phyloP scores from a whole-genome alignment of 2,113 vertebrate species.

The Takifugu bimaculatus region DNA sequence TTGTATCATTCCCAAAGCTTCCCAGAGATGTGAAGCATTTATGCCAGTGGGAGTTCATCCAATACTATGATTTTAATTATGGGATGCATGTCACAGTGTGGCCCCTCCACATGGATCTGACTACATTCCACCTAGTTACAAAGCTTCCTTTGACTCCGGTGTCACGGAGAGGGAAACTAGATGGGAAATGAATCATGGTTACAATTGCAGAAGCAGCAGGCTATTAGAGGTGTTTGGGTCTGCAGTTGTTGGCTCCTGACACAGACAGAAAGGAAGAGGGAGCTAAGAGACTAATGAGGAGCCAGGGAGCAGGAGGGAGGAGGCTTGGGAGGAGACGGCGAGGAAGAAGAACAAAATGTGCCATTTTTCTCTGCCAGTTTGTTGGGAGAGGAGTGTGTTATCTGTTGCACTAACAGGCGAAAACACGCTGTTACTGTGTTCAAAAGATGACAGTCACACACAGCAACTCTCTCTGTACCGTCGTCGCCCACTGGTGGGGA shows the following conservation, averaged over 20 bases:
- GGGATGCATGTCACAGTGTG: slow-evolving; percentile 48
- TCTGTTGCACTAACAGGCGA: slow-evolving; percentile 43
- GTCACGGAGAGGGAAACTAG: slow-evolving; percentile 19
- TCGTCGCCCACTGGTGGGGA: slow-evolving; percentile 35
- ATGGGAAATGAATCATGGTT: slow-evolving; percentile 66
- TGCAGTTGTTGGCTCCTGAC: slow-evolving; percentile 55
- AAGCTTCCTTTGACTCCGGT: slow-evolving; percentile 44
- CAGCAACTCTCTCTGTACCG: slow-evolving; percentile 22
- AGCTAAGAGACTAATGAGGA: slow-evolving; percentile 64
- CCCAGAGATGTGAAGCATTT: slow-evolving; percentile 32
- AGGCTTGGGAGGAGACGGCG: slow-evolving; percentile 43
- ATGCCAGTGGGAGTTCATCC: slow-evolving; percentile 45
- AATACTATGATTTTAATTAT: slow-evolving; percentile 34
- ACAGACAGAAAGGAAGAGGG: slow-evolving; percentile 60
- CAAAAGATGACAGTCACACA: slow-evolving; percentile 42
- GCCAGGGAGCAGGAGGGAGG: slow-evolving; percentile 24
- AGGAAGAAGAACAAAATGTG: slow-evolving; percentile 63
- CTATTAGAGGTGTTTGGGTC: slow-evolving; percentile 51
- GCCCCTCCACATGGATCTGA: slow-evolving; percentile 24
- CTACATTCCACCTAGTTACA: slow-evolving; percentile 64
- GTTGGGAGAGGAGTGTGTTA: slow-evolving; percentile 46
- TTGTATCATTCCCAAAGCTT: slow-evolving; percentile 49
- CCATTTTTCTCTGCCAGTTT: slow-evolving; percentile 47
- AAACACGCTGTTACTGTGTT: slow-evolving; percentile 44
- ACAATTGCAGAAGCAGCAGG: slow-evolving; percentile 63